Evolutionary conservation across 2,797 vertebrate genomes (phyloP).

Genomic region (Gorsachius magnificus): DNA sequence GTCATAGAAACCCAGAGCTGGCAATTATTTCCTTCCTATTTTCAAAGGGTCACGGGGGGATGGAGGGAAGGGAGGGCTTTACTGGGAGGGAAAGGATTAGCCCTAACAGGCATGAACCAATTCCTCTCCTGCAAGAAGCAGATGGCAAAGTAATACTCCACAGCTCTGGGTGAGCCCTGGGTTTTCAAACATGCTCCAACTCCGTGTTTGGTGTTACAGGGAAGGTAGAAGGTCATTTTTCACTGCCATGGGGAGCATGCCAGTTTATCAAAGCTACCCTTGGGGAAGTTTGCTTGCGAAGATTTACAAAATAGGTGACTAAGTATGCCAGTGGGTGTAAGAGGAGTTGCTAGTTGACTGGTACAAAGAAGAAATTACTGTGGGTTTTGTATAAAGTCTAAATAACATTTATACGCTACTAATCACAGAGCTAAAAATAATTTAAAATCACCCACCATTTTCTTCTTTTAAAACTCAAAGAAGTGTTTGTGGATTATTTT

Average conservation of each 20-base stretch:
- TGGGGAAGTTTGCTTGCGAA: background rate
- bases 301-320: conserved; percentile 1
- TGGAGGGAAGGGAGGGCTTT: background rate
- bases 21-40: background rate
- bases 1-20: background rate
- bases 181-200: background rate
- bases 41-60: background rate
- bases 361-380: conserved; percentile 10
- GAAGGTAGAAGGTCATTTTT: background rate
- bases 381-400: background rate
- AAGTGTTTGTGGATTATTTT: background rate
- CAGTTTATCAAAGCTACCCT: background rate
- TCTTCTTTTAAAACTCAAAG: conserved; percentile 1
- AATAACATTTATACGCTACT: background rate
- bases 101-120: background rate
- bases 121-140: background rate
- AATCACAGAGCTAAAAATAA: conserved; percentile 33
- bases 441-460: background rate
- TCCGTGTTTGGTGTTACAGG: background rate
- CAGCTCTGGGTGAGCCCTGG: background rate
- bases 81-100: background rate
- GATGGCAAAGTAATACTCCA: background rate
- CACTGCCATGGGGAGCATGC: background rate
- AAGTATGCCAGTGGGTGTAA: background rate
- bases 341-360: background rate